Base-by-base conservation (phyloP, 2,888 invertebrate genomes). In the Cryptus viduatorius region DNA sequence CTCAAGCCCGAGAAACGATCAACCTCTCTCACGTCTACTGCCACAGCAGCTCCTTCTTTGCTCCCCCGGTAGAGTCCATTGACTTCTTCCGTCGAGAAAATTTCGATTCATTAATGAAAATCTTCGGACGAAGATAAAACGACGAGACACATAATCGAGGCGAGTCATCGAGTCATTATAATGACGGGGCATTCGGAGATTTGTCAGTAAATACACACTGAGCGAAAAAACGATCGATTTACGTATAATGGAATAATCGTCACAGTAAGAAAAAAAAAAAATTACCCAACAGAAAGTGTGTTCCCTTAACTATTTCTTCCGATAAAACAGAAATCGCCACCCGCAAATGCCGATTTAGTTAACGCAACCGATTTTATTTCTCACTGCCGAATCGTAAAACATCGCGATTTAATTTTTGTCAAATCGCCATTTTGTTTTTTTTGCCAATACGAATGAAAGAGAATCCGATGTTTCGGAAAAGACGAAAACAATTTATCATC, bases 1-100 rank as follows among this genome's bases (percentile, higher is more conserved):
- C 71, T 67, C 14, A 29, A 46, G 79, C 16, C 53, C 64, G 61
- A 61, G 53, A 44, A 77, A 76, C 82, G 76, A 82, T 85, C 82
- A 73, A 79, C 65, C 79, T 59, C 72, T 76, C 59, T 67, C 78
- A 71, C 71, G 37, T 37, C 37, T 37, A 37, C 79, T 44, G 67
- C 48, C 29, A 53, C 77, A 61, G 67, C 69, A 50, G 50, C 46
- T 59, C 71, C 56, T 59, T 67, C 56, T 59, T 67, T 61, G 50
- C 61, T 46, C 44, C 10, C 42, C 64, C 61, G 24, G 44, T 65
- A 46, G 29, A 73, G 79, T 79, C 68, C 79, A 72, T 82, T 72
- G 71, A 82, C 72, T 53, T 50, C 48, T 53, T 65, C 65, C 29
- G 72, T 42, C 69, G 44, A n/a, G 75, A 64, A 78, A 77, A 77